Evolutionary conservation across 2,888 invertebrate genomes (phyloP).

Genomic region (Adineta ricciae): DNA sequence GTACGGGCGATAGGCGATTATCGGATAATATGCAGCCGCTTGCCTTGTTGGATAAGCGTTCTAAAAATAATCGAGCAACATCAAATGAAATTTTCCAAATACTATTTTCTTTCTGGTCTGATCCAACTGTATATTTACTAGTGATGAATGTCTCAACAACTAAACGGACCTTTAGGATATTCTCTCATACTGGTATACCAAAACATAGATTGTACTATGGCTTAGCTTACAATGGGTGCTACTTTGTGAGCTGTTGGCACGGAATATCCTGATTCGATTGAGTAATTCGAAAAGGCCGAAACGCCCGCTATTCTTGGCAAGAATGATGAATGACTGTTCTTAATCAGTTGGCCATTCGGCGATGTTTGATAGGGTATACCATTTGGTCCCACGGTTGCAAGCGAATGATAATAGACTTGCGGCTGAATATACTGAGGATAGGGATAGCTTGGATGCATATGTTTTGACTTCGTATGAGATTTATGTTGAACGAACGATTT

Average conservation of each 20-base stretch:
- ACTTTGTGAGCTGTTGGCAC: background rate
- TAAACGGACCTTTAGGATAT: too few relatives aligned
- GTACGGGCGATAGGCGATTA: background rate
- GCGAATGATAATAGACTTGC: background rate
- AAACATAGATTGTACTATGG: background rate
- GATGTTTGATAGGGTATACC: background rate
- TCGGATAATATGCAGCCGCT: background rate
- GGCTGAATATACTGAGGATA: background rate
- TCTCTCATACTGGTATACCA: background rate
- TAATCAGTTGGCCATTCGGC: background rate
- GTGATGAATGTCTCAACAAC: too few relatives aligned
- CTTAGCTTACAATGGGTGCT: background rate
- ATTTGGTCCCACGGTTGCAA: background rate
- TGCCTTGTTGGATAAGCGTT: background rate
- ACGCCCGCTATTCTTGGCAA: background rate
- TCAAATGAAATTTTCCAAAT: too few relatives aligned
- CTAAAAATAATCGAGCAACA: background rate
- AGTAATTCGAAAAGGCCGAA: slow-evolving; percentile 18
- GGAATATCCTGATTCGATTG: background rate
- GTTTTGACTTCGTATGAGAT: background rate
- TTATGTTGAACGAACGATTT: background rate
- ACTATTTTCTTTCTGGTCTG: too few relatives aligned
- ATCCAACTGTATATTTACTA: too few relatives aligned
- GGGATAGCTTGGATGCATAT: background rate
- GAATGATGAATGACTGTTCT: background rate